Evolutionary conservation across 92 coral and sea anemone genomes (phyloP).

Genomic region (Actinostola sp.): DNA sequence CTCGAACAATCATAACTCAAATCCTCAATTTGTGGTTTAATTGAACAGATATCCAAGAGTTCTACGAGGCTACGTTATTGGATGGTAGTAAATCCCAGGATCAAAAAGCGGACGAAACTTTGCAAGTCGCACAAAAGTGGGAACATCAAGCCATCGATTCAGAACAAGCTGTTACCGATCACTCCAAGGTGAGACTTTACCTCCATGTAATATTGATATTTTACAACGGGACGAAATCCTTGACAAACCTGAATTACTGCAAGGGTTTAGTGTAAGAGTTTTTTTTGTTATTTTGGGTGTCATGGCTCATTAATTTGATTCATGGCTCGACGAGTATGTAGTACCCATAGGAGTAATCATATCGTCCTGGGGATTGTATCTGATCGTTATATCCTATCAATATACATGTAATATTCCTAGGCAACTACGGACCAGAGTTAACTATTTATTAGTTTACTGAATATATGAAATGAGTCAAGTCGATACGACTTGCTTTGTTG

Average conservation of each 20-base stretch:
- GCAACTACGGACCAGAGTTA: neutral
- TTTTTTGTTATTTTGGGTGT: neutral
- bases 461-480: neutral
- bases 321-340: slow-evolving; percentile 4
- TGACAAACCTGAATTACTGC: slow-evolving; percentile 1
- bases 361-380: no score
- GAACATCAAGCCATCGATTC: slow-evolving; percentile 46
- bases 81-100: slow-evolving; percentile 88
- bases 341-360: no score
- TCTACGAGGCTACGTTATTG: slow-evolving; percentile 87
- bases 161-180: slow-evolving; percentile 9
- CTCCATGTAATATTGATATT: neutral
- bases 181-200: slow-evolving; percentile 15
- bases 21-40: slow-evolving; percentile 23
- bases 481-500: neutral
- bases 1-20: slow-evolving; percentile 6
- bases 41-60: slow-evolving; percentile 91
- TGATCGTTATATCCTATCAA: neutral
- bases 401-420: neutral
- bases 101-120: slow-evolving; percentile 78
- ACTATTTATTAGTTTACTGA: neutral
- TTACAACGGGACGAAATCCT: neutral
- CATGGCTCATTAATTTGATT: slow-evolving; percentile 10
- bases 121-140: slow-evolving; percentile 88
- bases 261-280: neutral